Evolutionary conservation across 2,888 invertebrate species (phyloP), one percentile per base, ranked within the genome.

Genomic region (Oxytorus armatus): DNA sequence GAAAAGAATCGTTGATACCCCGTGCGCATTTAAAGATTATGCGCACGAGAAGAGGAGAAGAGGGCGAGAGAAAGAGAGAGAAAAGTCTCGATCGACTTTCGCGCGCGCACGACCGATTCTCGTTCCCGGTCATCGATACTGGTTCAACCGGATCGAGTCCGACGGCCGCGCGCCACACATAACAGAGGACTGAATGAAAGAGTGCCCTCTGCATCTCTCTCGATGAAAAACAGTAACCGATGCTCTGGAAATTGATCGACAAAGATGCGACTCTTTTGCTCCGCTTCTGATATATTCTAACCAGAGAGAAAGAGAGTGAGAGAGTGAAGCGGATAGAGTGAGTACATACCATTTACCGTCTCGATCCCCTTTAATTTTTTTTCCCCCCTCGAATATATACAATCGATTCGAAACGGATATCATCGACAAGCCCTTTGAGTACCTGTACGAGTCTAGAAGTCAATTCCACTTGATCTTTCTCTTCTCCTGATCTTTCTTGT

Each of bases 131-230:
- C 82, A 78, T 82, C 82, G 84, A 85, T 86, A 88, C 87, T 85
- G 85, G 88, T 86, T 78, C 79, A 70, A 87, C 87, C 85, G 85
- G 88, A 84, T 87, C 82, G 82, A 76, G 72, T 69, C 44, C n/a
- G 65, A 84, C 78, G n/a, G 82, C 51, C 49, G 14, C 70, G 63
- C 44, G 55, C 74, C 68, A 82, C 65, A 55, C 51, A 55, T 18
- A 14, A 8, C 11, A 51, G 63, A 42, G 78, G 81, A 70, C 74
- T 88, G 85, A 88, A 88, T 87, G 87, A 87, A 88, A 83, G 77
- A 85, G 84, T n/a, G 59, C 49, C 39, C 23, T 23, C 47, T 16
- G 18, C 69, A 79, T 75, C 83, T 7, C 83, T 7, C 18, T 14
- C 29, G 33, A 44, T 23, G 70, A 83, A 79, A 79, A 80, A 84